Conservation (phyloP, 1,140 invertebrate species). For the Cherax quadricarinatus region DNA sequence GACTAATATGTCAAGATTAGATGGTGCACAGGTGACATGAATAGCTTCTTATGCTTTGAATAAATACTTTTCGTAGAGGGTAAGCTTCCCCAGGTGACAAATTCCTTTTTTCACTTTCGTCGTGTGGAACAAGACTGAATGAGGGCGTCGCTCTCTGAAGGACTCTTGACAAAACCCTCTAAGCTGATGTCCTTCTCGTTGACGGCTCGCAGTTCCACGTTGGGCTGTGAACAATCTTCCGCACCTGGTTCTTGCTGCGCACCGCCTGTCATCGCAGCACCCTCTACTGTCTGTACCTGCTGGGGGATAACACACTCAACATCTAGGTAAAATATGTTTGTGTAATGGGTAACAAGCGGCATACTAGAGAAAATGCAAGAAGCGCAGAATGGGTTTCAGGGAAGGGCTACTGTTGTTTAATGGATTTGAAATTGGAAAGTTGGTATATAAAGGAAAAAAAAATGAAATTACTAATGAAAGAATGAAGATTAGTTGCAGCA, state of each 20-base stretch:
- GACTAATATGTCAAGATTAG: too few species aligned
- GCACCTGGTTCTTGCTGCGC: constrained; percentile 4
- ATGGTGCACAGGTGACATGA: too few species aligned
- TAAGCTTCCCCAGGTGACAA: neutral
- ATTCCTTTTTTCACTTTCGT: neutral
- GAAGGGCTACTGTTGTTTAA: neutral
- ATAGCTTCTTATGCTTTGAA: too few species aligned
- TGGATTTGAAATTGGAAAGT: neutral
- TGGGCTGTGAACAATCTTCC: neutral
- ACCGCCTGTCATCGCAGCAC: neutral
- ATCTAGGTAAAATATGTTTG: neutral
- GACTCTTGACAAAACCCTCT: constrained; percentile 68
- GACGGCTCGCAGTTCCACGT: constrained; percentile 27
- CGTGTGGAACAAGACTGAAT: constrained; percentile 42
- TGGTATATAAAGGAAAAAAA: neutral
- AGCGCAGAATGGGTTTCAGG: neutral
- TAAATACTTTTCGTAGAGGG: too few species aligned
- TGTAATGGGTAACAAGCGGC: neutral
- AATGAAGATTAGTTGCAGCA: neutral
- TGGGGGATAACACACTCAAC: neutral
- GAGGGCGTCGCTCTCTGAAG: constrained; percentile 69
- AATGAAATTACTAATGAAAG: neutral
- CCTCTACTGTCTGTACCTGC: constrained; percentile 63
- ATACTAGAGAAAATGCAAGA: too few species aligned
- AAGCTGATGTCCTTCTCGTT: constrained; percentile 63